Percentiles rank a stretch among this genome's conserved stretches.
These are phyloP conservation scores for Blomia tropicalis DNA, from an alignment of 2,888 invertebrate species.

Conservation along the genomic window DNA sequence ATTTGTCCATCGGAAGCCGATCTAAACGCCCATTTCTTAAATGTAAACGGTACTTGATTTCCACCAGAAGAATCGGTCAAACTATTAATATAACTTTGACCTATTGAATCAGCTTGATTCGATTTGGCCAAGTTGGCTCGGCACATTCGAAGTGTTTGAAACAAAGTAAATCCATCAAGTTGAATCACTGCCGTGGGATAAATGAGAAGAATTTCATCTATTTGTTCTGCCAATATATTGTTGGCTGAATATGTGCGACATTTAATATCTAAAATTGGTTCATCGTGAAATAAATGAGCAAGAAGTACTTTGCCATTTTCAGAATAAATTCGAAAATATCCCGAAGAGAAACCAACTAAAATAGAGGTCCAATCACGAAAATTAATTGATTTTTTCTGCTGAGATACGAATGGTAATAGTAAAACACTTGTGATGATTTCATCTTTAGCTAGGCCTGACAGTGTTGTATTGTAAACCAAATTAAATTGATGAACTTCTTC, in stretches of 20 bases:
- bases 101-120: not conserved
- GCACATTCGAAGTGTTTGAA: slow-evolving; percentile 59
- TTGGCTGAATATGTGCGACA: slow-evolving; percentile 50
- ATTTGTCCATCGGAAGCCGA: slow-evolving; percentile 45
- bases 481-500: slow-evolving; percentile 33
- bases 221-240: slow-evolving; percentile 31
- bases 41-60: slow-evolving; percentile 46
- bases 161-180: slow-evolving; percentile 57
- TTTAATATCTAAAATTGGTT: slow-evolving; percentile 58
- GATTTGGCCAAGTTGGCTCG: slow-evolving; percentile 55
- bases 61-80: slow-evolving; percentile 33
- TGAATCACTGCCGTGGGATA: slow-evolving; percentile 56
- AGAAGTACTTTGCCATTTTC: slow-evolving; percentile 62
- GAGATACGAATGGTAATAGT: slow-evolving; percentile 24
- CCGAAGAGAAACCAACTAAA: slow-evolving; percentile 66
- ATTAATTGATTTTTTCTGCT: slow-evolving; percentile 34
- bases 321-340: slow-evolving; percentile 69
- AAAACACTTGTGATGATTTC: slow-evolving; percentile 23
- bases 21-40: slow-evolving; percentile 67
- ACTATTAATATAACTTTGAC: not conserved
- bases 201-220: slow-evolving; percentile 57
- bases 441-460: slow-evolving; percentile 8
- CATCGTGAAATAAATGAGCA: slow-evolving; percentile 67
- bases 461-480: not conserved
- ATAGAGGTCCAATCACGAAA: slow-evolving; percentile 86